These are phyloP conservation scores for Falco cherrug DNA, from an alignment of 2,797 vertebrate species.

Conservation along the genomic window DNA sequence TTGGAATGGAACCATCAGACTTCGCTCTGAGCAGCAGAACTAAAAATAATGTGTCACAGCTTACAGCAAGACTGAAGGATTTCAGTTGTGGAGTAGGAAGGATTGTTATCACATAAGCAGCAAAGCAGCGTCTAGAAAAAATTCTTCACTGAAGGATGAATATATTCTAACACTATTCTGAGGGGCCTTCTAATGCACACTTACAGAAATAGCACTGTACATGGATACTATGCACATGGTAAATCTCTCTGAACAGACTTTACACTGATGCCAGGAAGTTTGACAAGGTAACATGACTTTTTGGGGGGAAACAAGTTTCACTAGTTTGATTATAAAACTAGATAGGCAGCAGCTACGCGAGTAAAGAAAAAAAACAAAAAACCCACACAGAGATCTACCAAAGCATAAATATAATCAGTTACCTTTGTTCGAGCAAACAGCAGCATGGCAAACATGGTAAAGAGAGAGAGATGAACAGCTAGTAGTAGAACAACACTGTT, in stretches of 20 bases:
- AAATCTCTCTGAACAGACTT: background rate
- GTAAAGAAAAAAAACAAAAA: background rate
- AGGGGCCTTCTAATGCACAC: background rate
- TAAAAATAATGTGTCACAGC: background rate
- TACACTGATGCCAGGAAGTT: background rate
- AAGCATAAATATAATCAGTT: background rate
- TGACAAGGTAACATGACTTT: background rate
- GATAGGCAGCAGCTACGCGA: background rate
- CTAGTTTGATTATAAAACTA: background rate
- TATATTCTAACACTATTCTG: background rate
- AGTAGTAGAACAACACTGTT: slow-evolving; percentile 88
- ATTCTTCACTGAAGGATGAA: background rate
- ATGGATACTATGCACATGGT: accelerated
- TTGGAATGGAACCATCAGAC: background rate
- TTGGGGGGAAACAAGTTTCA: background rate
- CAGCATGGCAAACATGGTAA: slow-evolving; percentile 94
- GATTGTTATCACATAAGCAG: background rate
- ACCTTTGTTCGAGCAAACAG: slow-evolving; percentile 90
- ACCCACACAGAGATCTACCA: background rate
- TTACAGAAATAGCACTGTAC: background rate
- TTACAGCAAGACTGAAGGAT: background rate
- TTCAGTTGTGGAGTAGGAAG: background rate
- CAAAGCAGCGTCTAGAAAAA: background rate
- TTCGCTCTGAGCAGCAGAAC: background rate
- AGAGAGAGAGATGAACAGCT: slow-evolving; percentile 88